These are phyloP conservation scores for Propsilocerus akamusi DNA, from an alignment of 1,140 invertebrate genomes.

Conservation along the genomic window DNA sequence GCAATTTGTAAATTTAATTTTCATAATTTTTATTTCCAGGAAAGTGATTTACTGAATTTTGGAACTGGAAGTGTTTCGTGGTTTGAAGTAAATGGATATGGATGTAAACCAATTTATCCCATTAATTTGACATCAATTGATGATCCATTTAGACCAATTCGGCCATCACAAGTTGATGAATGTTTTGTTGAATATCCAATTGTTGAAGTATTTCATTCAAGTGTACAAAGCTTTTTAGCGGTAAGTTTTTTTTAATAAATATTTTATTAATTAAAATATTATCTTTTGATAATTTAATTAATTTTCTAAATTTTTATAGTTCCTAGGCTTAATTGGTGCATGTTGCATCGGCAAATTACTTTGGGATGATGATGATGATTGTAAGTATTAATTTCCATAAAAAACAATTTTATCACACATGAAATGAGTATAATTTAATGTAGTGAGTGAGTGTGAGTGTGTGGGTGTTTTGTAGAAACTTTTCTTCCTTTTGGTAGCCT, in stretches of 20 bases:
- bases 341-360: slow-evolving; percentile 37
- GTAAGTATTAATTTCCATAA: slow-evolving; percentile 34
- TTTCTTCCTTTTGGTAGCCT: too few species aligned
- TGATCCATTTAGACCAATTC: slow-evolving; percentile 33
- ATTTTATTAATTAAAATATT: slow-evolving; percentile 6
- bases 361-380: slow-evolving; percentile 54
- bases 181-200: slow-evolving; percentile 73
- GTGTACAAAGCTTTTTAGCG: slow-evolving; percentile 52
- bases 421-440: too few species aligned
- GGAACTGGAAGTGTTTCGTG: slow-evolving; percentile 81
- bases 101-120: slow-evolving; percentile 50
- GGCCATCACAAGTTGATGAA: slow-evolving; percentile 56
- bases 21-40: slow-evolving; percentile 30
- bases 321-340: slow-evolving; percentile 35
- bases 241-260: slow-evolving; percentile 29
- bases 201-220: slow-evolving; percentile 75
- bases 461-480: too few species aligned
- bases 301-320: too few species aligned
- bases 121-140: slow-evolving; percentile 31
- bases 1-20: not conserved
- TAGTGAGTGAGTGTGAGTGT: too few species aligned
- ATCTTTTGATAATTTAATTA: slow-evolving; percentile 5
- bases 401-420: slow-evolving; percentile 6
- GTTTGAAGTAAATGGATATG: slow-evolving; percentile 83
- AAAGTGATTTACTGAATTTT: slow-evolving; percentile 65